These are phyloP conservation scores for Shinisaurus crocodilurus DNA, from an alignment of 2,113 vertebrate species.

Conservation along the genomic window DNA sequence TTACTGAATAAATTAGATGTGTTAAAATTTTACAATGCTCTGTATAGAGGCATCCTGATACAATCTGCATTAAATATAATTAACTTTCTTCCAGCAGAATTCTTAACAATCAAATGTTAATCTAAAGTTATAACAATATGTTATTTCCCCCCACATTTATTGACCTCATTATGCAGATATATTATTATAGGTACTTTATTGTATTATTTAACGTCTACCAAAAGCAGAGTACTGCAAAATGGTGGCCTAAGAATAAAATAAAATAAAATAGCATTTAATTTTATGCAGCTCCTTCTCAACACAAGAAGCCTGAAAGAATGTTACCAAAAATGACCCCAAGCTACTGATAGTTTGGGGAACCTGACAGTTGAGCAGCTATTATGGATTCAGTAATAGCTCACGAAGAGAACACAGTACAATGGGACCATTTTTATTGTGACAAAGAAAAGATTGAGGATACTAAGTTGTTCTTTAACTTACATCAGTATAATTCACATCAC, in stretches of 20 bases:
- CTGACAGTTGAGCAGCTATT: neutral
- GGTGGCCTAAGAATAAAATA: slow-evolving; percentile 14
- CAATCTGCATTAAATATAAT: slow-evolving; percentile 2
- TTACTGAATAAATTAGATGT: slow-evolving; percentile 15
- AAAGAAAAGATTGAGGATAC: neutral
- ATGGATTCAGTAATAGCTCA: neutral
- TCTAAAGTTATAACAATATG: slow-evolving; percentile 22
- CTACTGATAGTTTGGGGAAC: slow-evolving; percentile 7
- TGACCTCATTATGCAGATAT: slow-evolving; percentile 17
- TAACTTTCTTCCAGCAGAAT: slow-evolving; percentile 18
- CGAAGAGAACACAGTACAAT: neutral
- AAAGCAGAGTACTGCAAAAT: neutral
- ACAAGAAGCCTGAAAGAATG: neutral
- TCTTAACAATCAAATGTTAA: slow-evolving; percentile 43
- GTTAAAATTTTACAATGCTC: slow-evolving; percentile 32
- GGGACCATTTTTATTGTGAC: neutral
- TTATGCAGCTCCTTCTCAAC: neutral
- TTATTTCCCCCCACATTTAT: neutral
- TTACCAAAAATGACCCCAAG: neutral
- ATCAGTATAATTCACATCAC: neutral
- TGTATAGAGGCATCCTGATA: neutral
- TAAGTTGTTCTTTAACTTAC: neutral
- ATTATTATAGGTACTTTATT: slow-evolving; percentile 8
- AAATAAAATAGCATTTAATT: neutral
- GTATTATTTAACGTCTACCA: neutral